Evolutionary conservation across 1,140 invertebrate genomes (phyloP).

Genomic region (Papilio xuthus): DNA sequence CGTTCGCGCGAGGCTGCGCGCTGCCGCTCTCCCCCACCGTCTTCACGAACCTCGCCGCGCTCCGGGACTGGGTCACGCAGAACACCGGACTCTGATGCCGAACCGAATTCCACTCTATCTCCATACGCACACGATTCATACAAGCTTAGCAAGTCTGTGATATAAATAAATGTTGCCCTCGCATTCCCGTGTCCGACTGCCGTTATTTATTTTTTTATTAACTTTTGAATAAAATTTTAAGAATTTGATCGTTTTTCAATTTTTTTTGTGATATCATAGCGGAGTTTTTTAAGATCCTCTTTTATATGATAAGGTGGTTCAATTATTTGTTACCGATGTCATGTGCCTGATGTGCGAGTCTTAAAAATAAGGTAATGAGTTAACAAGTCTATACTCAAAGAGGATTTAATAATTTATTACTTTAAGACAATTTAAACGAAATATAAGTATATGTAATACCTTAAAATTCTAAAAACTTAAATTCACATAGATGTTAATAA

Average conservation of each 20-base stretch:
- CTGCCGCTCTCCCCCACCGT: constrained; percentile 75
- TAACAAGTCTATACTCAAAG: too few species aligned
- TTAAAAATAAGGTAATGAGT: too few species aligned
- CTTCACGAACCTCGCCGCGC: constrained; percentile 72
- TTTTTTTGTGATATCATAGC: neutral
- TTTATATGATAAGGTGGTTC: neutral
- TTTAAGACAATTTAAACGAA: too few species aligned
- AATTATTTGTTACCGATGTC: too few species aligned
- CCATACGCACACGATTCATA: constrained; percentile 38
- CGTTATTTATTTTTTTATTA: constrained; percentile 51
- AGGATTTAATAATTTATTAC: too few species aligned
- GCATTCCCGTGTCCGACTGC: constrained; percentile 42
- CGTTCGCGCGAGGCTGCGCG: constrained; percentile 75
- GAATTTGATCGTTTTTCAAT: constrained; percentile 45
- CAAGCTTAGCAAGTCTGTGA: constrained; percentile 52
- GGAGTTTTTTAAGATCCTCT: neutral
- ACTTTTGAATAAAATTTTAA: constrained; percentile 52
- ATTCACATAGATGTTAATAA: too few species aligned
- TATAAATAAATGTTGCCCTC: constrained; percentile 54
- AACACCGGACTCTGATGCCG: constrained; percentile 67
- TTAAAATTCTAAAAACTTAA: too few species aligned
- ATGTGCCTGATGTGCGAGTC: too few species aligned
- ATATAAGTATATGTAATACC: too few species aligned
- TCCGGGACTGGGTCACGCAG: constrained; percentile 72
- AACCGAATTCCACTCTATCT: constrained; percentile 40